Evolutionary conservation across 2,888 invertebrate species (phyloP).

Genomic region (Mythimna albipuncta): DNA sequence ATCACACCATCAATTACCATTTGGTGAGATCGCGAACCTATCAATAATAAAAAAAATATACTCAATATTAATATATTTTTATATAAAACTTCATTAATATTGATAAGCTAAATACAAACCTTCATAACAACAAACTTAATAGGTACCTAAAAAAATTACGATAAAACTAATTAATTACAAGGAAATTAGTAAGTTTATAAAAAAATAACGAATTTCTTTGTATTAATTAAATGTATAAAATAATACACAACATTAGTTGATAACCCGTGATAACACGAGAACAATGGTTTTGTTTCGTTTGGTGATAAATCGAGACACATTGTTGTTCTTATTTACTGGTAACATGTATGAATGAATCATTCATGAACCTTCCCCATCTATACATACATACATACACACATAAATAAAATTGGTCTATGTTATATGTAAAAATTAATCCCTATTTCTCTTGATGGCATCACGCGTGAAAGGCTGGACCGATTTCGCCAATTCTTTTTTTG

Average conservation of each 20-base stretch:
- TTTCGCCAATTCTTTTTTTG: no score
- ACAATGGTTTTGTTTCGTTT: conserved; percentile 45
- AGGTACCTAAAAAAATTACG: background rate
- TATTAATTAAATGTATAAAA: conserved; percentile 14
- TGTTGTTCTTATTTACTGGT: conserved; percentile 42
- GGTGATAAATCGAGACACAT: conserved; percentile 51
- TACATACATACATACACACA: no score
- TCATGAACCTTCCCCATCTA: background rate
- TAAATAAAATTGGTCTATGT: no score
- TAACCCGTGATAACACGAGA: conserved; percentile 60
- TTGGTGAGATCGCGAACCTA: no score
- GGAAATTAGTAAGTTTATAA: conserved; percentile 18
- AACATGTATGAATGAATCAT: conserved; percentile 21
- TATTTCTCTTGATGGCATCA: no score
- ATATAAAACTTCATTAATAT: no score
- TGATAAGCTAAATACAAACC: no score
- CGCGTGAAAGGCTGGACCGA: no score
- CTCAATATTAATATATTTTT: no score
- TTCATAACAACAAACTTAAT: background rate
- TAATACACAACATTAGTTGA: conserved; percentile 33
- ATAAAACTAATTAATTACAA: conserved; percentile 32
- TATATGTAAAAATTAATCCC: no score
- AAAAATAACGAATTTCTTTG: conserved; percentile 25
- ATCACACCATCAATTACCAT: no score
- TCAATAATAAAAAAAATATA: no score